Base-by-base conservation (phyloP, 2,888 invertebrate genomes). In the Masnerella sp. region DNA sequence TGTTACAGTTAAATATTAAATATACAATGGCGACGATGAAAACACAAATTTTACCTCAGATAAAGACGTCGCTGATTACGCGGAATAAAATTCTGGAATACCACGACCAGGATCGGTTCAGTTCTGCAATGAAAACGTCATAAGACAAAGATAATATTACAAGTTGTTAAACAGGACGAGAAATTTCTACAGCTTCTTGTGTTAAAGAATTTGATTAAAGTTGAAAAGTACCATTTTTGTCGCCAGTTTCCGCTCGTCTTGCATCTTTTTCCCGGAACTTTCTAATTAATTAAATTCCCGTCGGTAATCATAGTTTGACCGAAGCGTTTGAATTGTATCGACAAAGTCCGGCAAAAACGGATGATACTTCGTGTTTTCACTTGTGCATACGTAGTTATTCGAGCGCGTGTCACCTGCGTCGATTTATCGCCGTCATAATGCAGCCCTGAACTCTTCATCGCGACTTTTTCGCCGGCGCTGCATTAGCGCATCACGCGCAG, bases 381-480 rank as follows among this genome's bases (percentile, higher is more conserved):
- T 70, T 70, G 12, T 49, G 34, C 18, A 45, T 64, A 34, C 58
- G 34, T 22, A 14, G 40, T 54, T 65, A 43, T 47, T 18, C 12
- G 38, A 25, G 14, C 30, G 32, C 7, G 52, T 43, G 51, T 56
- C 45, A 56, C 68, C 22, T 34, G 28, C 51, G 40, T 38, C 25
- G 65, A 79, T 80, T 79, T 77, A 79, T 78, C 71, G 62, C 74
- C 68, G 69, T 56, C 49, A 61, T 62, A 51, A 54, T 65, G 43
- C 43, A 77, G 62, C 77, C 80, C 67, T 81, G 77, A 79, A 74
- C 77, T 59, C 68, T 47, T 78, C 71, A 58, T 65, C 52, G 28
- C 51, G 58, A 70, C 36, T 72, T 78, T 67, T 70, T 56, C 17
- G 18, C 54, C 47, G 32, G 25, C 25, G 49, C 52, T 73, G 61